phyloP scores from a whole-genome alignment of 2,888 invertebrate genomes.

The Xanthorhoe spadicearia region DNA sequence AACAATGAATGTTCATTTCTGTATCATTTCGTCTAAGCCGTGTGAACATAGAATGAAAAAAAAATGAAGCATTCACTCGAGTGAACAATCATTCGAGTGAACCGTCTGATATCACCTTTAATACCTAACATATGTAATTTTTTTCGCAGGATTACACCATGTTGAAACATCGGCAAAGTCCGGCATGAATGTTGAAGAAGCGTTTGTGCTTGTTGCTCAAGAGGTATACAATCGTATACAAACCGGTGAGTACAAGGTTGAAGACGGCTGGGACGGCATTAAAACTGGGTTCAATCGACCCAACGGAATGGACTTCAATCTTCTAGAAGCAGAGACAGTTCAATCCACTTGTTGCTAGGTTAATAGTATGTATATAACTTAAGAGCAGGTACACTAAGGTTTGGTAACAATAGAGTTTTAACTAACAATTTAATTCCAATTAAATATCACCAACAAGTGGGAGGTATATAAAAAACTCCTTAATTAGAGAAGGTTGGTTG shows the following conservation, averaged over 20 bases:
- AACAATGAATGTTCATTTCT: too few species aligned
- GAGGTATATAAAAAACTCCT: neutral
- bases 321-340: conserved; percentile 95
- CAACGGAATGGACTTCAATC: conserved; percentile 92
- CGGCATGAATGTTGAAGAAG: conserved; percentile 96
- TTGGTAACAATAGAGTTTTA: conserved; percentile 12
- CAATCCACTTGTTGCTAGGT: conserved; percentile 93
- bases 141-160: conserved; percentile 88
- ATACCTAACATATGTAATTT: too few species aligned
- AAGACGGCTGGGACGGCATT: conserved; percentile 99
- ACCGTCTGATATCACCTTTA: too few species aligned
- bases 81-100: too few species aligned
- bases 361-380: conserved; percentile 27
- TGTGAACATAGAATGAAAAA: too few species aligned
- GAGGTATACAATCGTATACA: conserved; percentile 95
- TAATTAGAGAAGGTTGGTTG: neutral
- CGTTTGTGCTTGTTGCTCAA: conserved; percentile 95
- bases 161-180: conserved; percentile 98
- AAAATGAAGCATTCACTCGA: too few species aligned
- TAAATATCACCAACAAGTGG: neutral
- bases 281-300: conserved; percentile 95
- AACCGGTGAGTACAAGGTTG: conserved; percentile 95
- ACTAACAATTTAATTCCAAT: conserved; percentile 5
- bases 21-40: too few species aligned
- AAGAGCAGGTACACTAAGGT: conserved; percentile 16